These are phyloP conservation scores for Petrocephalus zakoni DNA, from an alignment of 2,113 vertebrate species.

Conservation along the genomic window DNA sequence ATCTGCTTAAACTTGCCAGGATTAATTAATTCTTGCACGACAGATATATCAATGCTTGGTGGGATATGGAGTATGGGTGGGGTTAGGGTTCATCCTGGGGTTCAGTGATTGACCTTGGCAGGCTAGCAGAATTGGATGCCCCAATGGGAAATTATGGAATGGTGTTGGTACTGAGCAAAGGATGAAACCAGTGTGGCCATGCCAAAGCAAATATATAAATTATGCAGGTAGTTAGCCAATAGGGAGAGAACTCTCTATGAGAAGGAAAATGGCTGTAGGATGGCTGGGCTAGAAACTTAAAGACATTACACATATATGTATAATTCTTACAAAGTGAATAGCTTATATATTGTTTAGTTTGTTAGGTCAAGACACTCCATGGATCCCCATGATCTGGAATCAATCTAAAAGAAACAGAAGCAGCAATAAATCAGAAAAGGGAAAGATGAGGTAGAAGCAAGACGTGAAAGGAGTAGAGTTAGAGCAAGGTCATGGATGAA, in stretches of 20 bases:
- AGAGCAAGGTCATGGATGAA: not conserved
- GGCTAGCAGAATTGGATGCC: not conserved
- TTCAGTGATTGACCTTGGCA: not conserved
- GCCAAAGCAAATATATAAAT: not conserved
- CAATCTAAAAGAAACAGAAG: not conserved
- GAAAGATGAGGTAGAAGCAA: not conserved
- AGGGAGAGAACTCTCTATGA: not conserved
- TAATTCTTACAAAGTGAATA: not conserved
- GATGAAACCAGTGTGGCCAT: not conserved
- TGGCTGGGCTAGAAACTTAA: not conserved
- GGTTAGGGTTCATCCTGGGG: not conserved
- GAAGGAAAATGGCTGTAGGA: not conserved
- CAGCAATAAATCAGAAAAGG: not conserved
- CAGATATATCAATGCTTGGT: not conserved
- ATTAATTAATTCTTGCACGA: not conserved
- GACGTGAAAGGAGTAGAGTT: not conserved
- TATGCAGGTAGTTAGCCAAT: not conserved
- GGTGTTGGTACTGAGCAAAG: not conserved
- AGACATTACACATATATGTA: not conserved
- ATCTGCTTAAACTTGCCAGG: not conserved
- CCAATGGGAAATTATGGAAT: not conserved
- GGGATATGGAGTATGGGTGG: not conserved
- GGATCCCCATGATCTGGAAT: not conserved
- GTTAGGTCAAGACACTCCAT: not conserved
- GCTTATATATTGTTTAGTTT: not conserved